A percentile compares a stretch with the other conserved stretches of the same genome.
Conservation (phyloP, 2,113 vertebrate genomes). For the Onychorhynchus coronatus region DNA sequence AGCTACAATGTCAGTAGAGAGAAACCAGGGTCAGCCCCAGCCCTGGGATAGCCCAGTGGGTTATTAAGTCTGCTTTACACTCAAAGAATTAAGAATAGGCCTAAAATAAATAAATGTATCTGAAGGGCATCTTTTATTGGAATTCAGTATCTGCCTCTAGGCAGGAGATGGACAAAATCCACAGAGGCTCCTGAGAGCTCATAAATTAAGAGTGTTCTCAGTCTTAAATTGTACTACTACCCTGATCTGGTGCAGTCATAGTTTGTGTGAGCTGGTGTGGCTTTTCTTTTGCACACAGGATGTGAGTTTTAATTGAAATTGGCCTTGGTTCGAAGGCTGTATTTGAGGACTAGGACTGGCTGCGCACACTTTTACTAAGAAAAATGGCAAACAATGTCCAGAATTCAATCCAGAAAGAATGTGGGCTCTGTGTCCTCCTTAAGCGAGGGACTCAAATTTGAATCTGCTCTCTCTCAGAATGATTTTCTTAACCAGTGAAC, state of each 20-base stretch:
- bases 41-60: not conserved
- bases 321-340: not conserved
- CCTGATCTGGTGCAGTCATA: not conserved
- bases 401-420: not conserved
- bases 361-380: accelerated
- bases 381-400: not conserved
- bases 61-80: not conserved
- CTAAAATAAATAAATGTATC: not conserved
- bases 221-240: not conserved
- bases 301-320: not conserved
- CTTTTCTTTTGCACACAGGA: not conserved
- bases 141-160: not conserved
- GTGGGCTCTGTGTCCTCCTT: not conserved
- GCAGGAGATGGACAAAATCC: not conserved
- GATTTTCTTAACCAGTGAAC: not conserved
- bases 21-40: not conserved
- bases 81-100: not conserved
- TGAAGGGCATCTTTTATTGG: not conserved
- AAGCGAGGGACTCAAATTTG: not conserved
- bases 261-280: not conserved
- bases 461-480: not conserved
- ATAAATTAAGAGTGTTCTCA: not conserved
- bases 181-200: not conserved
- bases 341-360: not conserved
- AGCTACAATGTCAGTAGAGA: not conserved